Percentiles rank a stretch among this genome's conserved stretches.
Conservation (phyloP, 2,797 vertebrate genomes). For the Okamejei kenojei region DNA sequence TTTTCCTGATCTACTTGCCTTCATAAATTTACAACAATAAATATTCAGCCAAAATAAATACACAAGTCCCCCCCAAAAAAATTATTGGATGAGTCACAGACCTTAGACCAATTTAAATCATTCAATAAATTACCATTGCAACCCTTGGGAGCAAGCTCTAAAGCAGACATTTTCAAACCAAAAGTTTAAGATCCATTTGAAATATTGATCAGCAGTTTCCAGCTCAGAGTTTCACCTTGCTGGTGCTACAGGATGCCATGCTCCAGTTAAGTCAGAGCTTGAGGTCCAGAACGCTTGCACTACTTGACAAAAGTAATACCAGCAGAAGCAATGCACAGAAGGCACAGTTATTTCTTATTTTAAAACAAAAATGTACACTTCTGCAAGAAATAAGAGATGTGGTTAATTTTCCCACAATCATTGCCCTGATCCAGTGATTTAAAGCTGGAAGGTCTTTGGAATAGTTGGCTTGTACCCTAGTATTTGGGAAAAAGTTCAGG, state of each 20-base stretch:
- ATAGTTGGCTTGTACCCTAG: no score
- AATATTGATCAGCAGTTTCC: not conserved
- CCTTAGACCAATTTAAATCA: not conserved
- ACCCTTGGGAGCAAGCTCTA: not conserved
- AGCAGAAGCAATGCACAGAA: not conserved
- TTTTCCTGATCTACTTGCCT: not conserved
- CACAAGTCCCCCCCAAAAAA: not conserved
- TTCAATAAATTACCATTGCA: not conserved
- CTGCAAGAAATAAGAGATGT: not conserved
- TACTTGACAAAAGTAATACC: not conserved
- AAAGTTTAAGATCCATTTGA: not conserved
- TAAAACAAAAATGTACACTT: not conserved
- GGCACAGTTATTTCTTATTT: not conserved
- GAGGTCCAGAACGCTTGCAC: not conserved
- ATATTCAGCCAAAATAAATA: not conserved
- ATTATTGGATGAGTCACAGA: not conserved
- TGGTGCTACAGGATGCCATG: constrained; percentile 4
- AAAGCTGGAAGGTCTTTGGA: no score
- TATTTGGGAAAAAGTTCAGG: no score
- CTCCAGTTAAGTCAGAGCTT: not conserved
- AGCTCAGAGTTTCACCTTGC: not conserved
- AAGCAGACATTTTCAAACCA: not conserved
- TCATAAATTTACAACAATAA: not conserved
- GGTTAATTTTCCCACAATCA: not conserved
- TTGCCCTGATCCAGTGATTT: no score